Evolutionary conservation across 2,888 invertebrate species (phyloP).

Genomic region (Ochropleura leucogaster): DNA sequence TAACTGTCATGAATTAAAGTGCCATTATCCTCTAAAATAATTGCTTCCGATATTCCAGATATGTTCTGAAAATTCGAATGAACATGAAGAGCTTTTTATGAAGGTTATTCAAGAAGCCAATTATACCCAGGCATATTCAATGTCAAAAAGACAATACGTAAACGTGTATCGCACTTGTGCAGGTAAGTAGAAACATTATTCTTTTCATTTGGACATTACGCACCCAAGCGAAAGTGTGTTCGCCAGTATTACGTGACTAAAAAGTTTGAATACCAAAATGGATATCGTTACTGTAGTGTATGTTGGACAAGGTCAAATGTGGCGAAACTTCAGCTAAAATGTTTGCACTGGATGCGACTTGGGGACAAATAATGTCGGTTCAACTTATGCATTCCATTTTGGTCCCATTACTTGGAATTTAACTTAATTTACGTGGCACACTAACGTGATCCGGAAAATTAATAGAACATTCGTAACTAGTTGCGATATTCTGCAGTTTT

Average conservation of each 20-base stretch:
- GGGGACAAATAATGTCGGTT: conserved; percentile 35
- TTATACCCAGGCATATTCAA: conserved; percentile 69
- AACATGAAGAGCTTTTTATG: conserved; percentile 50
- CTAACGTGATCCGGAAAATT: neutral
- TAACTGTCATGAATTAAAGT: conserved; percentile 36
- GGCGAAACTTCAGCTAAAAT: conserved; percentile 70
- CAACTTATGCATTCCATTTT: conserved; percentile 26
- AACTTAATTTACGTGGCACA: conserved; percentile 6
- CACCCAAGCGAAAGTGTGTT: conserved; percentile 78
- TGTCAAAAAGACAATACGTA: conserved; percentile 71
- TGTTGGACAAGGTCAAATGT: conserved; percentile 79
- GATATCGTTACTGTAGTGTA: conserved; percentile 69
- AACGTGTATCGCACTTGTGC: conserved; percentile 43
- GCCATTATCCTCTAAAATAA: conserved; percentile 58
- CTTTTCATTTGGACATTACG: conserved; percentile 73
- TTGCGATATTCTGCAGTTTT: conserved; percentile 17
- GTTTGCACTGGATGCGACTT: conserved; percentile 68
- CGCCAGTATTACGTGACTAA: conserved; percentile 78
- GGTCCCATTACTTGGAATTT: conserved; percentile 12
- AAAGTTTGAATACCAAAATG: conserved; percentile 71
- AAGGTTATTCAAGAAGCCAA: conserved; percentile 41
- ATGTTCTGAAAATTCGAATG: conserved; percentile 37
- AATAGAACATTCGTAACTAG: neutral
- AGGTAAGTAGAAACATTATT: conserved; percentile 55
- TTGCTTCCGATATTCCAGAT: conserved; percentile 54